phyloP scores from a whole-genome alignment of 2,113 vertebrate genomes.

The Daboia siamensis region DNA sequence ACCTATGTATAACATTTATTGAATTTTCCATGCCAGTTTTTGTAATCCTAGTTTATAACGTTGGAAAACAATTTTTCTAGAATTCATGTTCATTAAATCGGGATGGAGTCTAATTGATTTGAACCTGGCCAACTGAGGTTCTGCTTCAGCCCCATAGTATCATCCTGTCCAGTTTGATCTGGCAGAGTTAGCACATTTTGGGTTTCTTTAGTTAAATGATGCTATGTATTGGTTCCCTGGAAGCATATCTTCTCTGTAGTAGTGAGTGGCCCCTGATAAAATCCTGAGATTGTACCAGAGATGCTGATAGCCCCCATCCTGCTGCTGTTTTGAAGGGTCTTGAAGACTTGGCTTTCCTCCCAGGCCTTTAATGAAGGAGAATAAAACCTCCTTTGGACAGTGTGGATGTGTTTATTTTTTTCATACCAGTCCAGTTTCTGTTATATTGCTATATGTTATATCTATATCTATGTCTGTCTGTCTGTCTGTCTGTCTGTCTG shows the following conservation, averaged over 20 bases:
- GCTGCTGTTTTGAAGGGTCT: neutral
- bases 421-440: neutral
- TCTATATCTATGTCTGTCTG: no score
- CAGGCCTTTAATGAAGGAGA: neutral
- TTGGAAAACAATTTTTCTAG: neutral
- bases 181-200: neutral
- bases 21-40: neutral
- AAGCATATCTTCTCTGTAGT: neutral
- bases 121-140: neutral
- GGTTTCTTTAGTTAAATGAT: neutral
- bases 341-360: neutral
- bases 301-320: neutral
- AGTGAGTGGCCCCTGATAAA: neutral
- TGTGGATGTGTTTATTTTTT: neutral
- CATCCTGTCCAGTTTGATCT: neutral
- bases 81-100: neutral
- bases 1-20: neutral
- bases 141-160: neutral
- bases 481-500: no score
- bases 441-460: neutral
- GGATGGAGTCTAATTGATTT: neutral
- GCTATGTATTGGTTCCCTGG: neutral
- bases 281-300: neutral
- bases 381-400: neutral
- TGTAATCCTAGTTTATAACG: neutral